These are phyloP conservation scores for Cosmia trapezina DNA, from an alignment of 2,888 invertebrate species.

Conservation along the genomic window DNA sequence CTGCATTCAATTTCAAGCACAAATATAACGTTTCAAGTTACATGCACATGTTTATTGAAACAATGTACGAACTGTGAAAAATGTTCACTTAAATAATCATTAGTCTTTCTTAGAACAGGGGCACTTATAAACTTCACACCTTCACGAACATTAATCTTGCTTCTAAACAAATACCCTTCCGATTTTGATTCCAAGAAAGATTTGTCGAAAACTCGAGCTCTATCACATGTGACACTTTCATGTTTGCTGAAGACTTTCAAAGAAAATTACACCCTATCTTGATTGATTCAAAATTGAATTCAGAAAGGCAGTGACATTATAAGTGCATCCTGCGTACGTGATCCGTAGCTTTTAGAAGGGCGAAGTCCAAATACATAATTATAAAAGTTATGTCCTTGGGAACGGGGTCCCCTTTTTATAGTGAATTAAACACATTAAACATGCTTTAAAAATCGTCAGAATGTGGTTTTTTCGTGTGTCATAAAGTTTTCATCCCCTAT, in stretches of 20 bases:
- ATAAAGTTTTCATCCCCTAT: slow-evolving; percentile 72
- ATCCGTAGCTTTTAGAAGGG: slow-evolving; percentile 73
- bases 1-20: slow-evolving; percentile 55
- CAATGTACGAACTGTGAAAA: slow-evolving; percentile 54
- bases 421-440: slow-evolving; percentile 76
- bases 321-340: slow-evolving; percentile 70
- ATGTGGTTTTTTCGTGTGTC: slow-evolving; percentile 72
- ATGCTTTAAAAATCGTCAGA: slow-evolving; percentile 75
- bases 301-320: neutral
- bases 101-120: slow-evolving; percentile 67
- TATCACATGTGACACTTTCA: slow-evolving; percentile 68
- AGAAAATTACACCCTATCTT: slow-evolving; percentile 38
- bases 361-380: slow-evolving; percentile 67
- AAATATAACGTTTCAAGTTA: slow-evolving; percentile 50
- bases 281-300: slow-evolving; percentile 44
- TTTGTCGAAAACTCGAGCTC: slow-evolving; percentile 65
- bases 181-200: slow-evolving; percentile 78
- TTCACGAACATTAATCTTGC: slow-evolving; percentile 81
- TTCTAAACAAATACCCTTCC: slow-evolving; percentile 76
- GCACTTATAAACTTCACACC: slow-evolving; percentile 80
- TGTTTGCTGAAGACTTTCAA: slow-evolving; percentile 52
- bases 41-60: slow-evolving; percentile 54
- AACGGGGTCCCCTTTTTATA: slow-evolving; percentile 76
- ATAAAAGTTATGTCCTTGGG: slow-evolving; percentile 84
- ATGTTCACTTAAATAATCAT: slow-evolving; percentile 65